A percentile compares a stretch with the other conserved stretches of the same genome.
These are phyloP conservation scores for Atlantisia rogersi DNA, from an alignment of 2,113 vertebrate genomes.

Conservation along the genomic window DNA sequence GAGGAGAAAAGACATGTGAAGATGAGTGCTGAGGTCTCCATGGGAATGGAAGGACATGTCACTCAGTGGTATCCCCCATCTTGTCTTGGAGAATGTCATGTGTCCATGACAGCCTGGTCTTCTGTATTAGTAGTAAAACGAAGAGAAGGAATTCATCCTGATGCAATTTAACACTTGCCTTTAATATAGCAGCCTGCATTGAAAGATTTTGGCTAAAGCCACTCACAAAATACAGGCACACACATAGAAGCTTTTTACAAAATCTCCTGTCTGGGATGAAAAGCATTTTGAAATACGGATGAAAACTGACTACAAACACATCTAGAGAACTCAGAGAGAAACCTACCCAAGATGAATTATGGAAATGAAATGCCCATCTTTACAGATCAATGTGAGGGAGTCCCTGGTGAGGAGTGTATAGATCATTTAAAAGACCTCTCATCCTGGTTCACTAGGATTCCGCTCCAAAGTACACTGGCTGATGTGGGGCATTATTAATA, in stretches of 20 bases:
- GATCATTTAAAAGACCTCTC: constrained; percentile 43
- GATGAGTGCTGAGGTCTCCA: background rate
- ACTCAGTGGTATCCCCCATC: background rate
- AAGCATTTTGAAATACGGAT: background rate
- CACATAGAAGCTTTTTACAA: background rate
- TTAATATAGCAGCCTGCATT: background rate
- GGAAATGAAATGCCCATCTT: constrained; percentile 52
- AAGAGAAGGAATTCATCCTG: background rate
- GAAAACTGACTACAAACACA: constrained; percentile 22
- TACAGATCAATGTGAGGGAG: constrained; percentile 37
- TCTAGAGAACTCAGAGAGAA: background rate
- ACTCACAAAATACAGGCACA: background rate
- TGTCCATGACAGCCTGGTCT: background rate
- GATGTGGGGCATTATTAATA: background rate
- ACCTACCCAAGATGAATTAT: background rate
- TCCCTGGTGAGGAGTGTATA: background rate
- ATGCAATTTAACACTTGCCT: background rate
- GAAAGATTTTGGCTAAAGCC: background rate
- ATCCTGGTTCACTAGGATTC: background rate
- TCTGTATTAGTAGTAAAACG: background rate
- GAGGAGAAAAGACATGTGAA: background rate
- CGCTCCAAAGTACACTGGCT: background rate
- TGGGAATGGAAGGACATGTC: background rate
- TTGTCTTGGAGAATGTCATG: background rate
- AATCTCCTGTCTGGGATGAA: background rate